Evolutionary conservation across 2,113 vertebrate species (phyloP), one percentile per base, ranked within the genome.

Genomic region (Poeciliopsis retropinna): DNA sequence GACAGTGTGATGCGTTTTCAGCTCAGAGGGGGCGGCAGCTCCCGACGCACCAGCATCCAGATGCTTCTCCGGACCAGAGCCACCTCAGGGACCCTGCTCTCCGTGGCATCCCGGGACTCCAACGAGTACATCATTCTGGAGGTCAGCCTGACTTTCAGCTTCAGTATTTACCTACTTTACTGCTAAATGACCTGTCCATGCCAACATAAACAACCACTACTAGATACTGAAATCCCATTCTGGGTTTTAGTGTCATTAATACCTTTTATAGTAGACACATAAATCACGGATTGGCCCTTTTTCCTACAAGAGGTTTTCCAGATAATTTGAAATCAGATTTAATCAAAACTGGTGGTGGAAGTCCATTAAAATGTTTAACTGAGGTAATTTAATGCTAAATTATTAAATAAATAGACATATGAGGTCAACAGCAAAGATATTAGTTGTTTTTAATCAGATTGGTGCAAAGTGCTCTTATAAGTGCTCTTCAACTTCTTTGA

Each of bases 61-160:
- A 86, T 97, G 80, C 92, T 96, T 72, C 90, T 96, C 19, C 94
- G 97, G 28, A 97, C 96, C 8, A 92, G 96, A 2, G 41, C 93
- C 51, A 14, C 92, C 5, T 88, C 88, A 0, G 93, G 95, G 65
- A 93, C 91, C 30, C 89, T 97, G 17, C 94, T 97, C 75, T 95
- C 93, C 75, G 44, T 95, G 83, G 83, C 88, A 30, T 96, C 96
- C 19, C 88, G 85, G 2, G 93, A 94, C 1, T 81, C 91, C 37
- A 83, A 22, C 2, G 84, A 93, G 44, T 91, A 89, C 85, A 91
- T 97, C 68, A 70, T 75, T 31, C 88, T 97, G 77, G 94, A 97
- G 95, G 96, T 86, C 72, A 77, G 92, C 76, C 31, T 14, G 60
- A 19, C 39, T 6, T 2, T 1, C 5, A 3, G 19, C 25, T n/a